A percentile compares a stretch with the other conserved stretches of the same genome.
These are phyloP conservation scores for Penaeus vannamei DNA, from an alignment of 1,140 invertebrate genomes.

Conservation along the genomic window DNA sequence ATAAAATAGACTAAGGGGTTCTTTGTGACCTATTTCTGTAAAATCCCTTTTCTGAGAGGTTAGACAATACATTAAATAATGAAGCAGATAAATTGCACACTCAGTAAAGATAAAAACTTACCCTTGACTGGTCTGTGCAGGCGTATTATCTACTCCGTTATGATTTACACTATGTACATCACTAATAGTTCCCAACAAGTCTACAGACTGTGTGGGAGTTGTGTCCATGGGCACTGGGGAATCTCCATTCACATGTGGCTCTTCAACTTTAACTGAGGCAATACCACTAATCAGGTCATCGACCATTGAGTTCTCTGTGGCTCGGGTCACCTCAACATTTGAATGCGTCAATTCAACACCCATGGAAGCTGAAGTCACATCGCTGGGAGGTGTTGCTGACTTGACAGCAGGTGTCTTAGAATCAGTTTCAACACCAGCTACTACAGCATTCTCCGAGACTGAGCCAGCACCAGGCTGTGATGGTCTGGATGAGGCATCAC, in stretches of 20 bases:
- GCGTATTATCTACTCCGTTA: slow-evolving; percentile 64
- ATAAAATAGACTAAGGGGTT: too few species aligned
- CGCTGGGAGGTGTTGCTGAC: slow-evolving; percentile 19
- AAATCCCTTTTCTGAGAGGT: too few species aligned
- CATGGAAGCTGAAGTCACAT: slow-evolving; percentile 34
- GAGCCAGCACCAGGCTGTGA: slow-evolving; percentile 1
- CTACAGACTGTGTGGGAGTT: slow-evolving; percentile 65
- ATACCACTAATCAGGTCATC: slow-evolving; percentile 59
- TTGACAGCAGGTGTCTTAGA: not conserved
- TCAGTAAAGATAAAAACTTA: slow-evolving; percentile 45
- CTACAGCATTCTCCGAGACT: slow-evolving; percentile 11
- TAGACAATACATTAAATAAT: too few species aligned
- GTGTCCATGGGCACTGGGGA: slow-evolving; percentile 64
- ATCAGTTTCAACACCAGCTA: not conserved
- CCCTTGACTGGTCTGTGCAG: slow-evolving; percentile 60
- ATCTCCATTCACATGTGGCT: slow-evolving; percentile 65
- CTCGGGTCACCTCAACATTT: not conserved
- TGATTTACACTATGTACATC: slow-evolving; percentile 65
- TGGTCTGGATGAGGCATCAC: not conserved
- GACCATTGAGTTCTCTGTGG: slow-evolving; percentile 31
- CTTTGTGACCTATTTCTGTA: too few species aligned
- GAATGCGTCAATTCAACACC: slow-evolving; percentile 34
- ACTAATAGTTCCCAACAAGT: slow-evolving; percentile 65
- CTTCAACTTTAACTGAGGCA: slow-evolving; percentile 53
- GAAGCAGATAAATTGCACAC: not conserved